Conservation (phyloP, 1,140 invertebrate species). For the Cryptotermes secundus region DNA sequence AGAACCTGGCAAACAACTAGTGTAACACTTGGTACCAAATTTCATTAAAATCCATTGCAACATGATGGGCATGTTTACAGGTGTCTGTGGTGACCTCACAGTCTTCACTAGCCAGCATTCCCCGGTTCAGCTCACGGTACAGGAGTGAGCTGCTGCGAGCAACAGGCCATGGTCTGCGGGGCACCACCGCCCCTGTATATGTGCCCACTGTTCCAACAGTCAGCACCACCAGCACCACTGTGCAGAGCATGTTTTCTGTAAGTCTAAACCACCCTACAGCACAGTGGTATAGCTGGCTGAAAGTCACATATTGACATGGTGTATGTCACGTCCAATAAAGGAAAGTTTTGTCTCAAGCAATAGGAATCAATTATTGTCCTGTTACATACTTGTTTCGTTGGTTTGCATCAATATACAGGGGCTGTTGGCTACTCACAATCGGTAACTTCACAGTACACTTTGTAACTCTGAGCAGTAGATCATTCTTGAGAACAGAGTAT, state of each 20-base stretch:
- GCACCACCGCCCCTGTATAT: background rate
- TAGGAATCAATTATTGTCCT: too few species aligned
- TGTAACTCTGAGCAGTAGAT: too few species aligned
- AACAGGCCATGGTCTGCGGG: background rate
- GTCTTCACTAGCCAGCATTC: background rate
- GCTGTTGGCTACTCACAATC: too few species aligned
- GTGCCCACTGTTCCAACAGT: conserved; percentile 26
- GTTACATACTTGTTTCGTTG: too few species aligned
- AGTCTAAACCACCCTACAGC: background rate
- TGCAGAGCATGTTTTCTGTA: background rate
- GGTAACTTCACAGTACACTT: too few species aligned
- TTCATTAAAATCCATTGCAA: too few species aligned
- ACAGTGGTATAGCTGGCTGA: background rate
- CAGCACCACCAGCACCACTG: background rate
- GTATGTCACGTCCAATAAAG: background rate
- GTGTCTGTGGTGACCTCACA: background rate
- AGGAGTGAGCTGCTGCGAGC: conserved; percentile 22
- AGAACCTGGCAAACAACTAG: too few species aligned
- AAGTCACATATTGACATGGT: background rate
- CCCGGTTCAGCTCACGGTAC: conserved; percentile 24
- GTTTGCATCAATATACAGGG: too few species aligned
- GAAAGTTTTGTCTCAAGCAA: too few species aligned
- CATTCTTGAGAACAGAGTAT: too few species aligned
- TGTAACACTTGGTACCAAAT: too few species aligned
- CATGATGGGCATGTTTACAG: background rate